Evolutionary conservation across 2,797 vertebrate species (phyloP).

Genomic region (Cuculus canorus): DNA sequence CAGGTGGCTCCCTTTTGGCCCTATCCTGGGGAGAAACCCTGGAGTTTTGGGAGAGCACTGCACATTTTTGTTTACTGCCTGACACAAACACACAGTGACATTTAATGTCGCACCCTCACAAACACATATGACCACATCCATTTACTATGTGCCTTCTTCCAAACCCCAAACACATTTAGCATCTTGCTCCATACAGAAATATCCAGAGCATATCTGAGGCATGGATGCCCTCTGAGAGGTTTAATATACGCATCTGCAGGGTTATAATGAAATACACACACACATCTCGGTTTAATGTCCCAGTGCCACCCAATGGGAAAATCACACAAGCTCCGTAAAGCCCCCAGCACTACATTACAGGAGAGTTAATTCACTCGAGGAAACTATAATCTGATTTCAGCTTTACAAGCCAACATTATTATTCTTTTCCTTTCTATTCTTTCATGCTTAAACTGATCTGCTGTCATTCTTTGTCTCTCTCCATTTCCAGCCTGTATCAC

Average conservation of each 20-base stretch:
- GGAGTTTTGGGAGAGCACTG: neutral
- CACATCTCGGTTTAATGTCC: neutral
- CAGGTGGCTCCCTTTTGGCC: neutral
- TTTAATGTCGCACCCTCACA: neutral
- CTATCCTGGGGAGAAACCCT: neutral
- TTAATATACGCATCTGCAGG: neutral
- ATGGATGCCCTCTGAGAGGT: neutral
- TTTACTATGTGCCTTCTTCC: neutral
- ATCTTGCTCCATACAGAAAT: neutral
- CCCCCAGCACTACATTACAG: neutral
- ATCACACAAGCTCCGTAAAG: neutral
- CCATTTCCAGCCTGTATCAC: slow-evolving; percentile 2
- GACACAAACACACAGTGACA: accelerated
- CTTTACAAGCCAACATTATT: slow-evolving; percentile 48
- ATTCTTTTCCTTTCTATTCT: slow-evolving; percentile 60
- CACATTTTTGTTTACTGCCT: neutral
- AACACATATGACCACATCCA: accelerated
- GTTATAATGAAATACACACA: neutral
- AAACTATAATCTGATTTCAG: slow-evolving; percentile 68
- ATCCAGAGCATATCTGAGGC: neutral
- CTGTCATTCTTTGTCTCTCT: slow-evolving; percentile 63
- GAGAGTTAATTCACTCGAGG: slow-evolving; percentile 60
- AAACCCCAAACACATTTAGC: neutral
- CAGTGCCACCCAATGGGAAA: neutral
- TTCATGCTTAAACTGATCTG: slow-evolving; percentile 55